Base-by-base conservation (phyloP, 1,140 invertebrate genomes). In the Lysiphlebus fabarum region DNA sequence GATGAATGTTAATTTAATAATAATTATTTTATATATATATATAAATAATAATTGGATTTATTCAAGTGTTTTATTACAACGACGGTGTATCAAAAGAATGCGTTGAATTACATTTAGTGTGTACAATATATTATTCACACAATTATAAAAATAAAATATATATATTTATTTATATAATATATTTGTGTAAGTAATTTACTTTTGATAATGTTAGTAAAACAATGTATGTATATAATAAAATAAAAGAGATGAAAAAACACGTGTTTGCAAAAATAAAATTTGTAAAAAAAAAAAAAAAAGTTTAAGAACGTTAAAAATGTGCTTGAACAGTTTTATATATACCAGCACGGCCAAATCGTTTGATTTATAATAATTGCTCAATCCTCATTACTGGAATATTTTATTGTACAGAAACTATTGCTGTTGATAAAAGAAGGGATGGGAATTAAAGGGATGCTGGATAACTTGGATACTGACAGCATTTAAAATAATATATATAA, bases 321-420 rank as follows among this genome's bases (percentile, higher is more conserved):
- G 57, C 57, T 59, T 64, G 59, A 58, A 49, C 7, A 17, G 47
- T 61, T 1, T 26, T 26, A n/a, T n/a, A n/a, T n/a, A 58, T 63
- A 53, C 58, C 42, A 54, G 58, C 53, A 63, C 58, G 48, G 58
- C 43, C 62, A 56, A 26, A 50, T 45, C 64, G 62, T 71, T 71
- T 73, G 71, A 74, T 74, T 74, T 73, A 75, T 73, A 72, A 74
- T 75, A 74, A 75, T 75, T 66, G 72, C 65, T 70, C 73, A 67
- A 69, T 72, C 69, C 71, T 74, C 67, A 68, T 75, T 74, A 75
- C 65, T 56, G 64, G 58, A 56, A 70, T 62, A 62, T 66, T 69
- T 68, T 58, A 62, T 65, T 62, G 59, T 64, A 55, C n/a, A 12
- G 34, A 6, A 43, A 53, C 43, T 34, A 26, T 9, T 14, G 41